Evolutionary conservation across 2,797 vertebrate genomes (phyloP), one percentile per base, ranked within the genome.

Genomic region (Tragelaphus oryx): DNA sequence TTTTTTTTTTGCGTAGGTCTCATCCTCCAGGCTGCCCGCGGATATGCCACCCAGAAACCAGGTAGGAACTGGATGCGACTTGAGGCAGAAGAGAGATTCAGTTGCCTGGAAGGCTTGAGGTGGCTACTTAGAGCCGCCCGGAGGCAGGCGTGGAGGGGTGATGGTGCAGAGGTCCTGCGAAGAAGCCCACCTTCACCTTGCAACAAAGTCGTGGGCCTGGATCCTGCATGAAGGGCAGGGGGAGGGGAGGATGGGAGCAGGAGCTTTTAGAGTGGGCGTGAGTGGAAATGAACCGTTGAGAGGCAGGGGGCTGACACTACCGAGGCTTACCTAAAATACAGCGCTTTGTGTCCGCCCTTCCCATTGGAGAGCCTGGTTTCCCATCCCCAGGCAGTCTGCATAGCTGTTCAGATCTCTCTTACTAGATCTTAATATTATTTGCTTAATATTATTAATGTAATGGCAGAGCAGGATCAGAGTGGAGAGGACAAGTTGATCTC

Each of bases 31-130:
- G 87, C 98, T 57, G 98, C 98, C 83, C 99, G 99, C 94, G 98
- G 98, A 78, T 99, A 99, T 81, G 98, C 99, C 76, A 98, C 94
- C 93, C 98, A 86, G 95, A 99, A 17, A 89, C 97, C 96, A 97
- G 99, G 99, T 99, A 98, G 0, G 98, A 95, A 18, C 24, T n/a
- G 17, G 33, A 17, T 80, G 81, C 46, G 14, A 65, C 48, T 17
- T 9, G 14, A 18, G n/a, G 17, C 14, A 0, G 59, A 65, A 88
- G 6, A 65, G 41, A 50, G 14, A 18, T 62, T 60, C 28, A 11
- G 6, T 57, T 55, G 2, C 71, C 59, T 28, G n/a, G 33, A 87
- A 46, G n/a, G 17, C 3, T 37, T 85, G 65, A 76, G n/a, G 74
- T 4, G 26, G 50, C 14, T 5, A 13, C 28, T 78, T 13, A 33